Evolutionary conservation across 2,888 invertebrate genomes (phyloP), one percentile per base, ranked within the genome.

Genomic region (Pteria penguin): DNA sequence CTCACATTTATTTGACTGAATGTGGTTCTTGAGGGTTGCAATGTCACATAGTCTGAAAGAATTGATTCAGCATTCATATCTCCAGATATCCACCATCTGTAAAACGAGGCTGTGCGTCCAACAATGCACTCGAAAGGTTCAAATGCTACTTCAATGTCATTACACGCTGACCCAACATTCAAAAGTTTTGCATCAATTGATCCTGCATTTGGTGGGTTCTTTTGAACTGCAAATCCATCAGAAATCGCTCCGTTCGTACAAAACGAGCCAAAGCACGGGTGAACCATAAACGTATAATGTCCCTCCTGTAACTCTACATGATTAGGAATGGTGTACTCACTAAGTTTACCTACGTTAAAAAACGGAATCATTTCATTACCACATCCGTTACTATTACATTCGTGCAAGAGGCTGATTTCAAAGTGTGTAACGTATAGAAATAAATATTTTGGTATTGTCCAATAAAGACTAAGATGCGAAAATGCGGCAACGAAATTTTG

Each of bases 181-280:
- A 11, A 26, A 4, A 68, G 29, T 8, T 55, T 24, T 26, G 57
- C 68, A 18, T 45, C 22, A 4, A 68, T 26, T 32, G 31, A 22
- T 14, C 68, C 57, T 31, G 26, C n/a, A 3, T 22, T n/a, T 33
- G 68, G 68, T 5, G 5, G 22, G n/a, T 22, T 31, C 14, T 45
- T n/a, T 67, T 66, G 57, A 14, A 67, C 14, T 14, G 18, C 11
- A 52, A 73, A 58, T 24, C 73, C 66, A 33, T 66, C 52, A 3
- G 73, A 73, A n/a, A 52, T 24, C 24, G n/a, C 27, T 18, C 31
- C 45, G 24, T 36, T 54, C 3, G 33, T 1, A 52, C 73, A 73
- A 18, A 3, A 27, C 24, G 52, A 60, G 31, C 24, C 22, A 31
- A 73, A 67, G 45, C 73, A 73, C 8, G 61, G 22, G 18, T 32